Conservation (phyloP, 1,140 invertebrate species). For the Frieseomelitta varia region DNA sequence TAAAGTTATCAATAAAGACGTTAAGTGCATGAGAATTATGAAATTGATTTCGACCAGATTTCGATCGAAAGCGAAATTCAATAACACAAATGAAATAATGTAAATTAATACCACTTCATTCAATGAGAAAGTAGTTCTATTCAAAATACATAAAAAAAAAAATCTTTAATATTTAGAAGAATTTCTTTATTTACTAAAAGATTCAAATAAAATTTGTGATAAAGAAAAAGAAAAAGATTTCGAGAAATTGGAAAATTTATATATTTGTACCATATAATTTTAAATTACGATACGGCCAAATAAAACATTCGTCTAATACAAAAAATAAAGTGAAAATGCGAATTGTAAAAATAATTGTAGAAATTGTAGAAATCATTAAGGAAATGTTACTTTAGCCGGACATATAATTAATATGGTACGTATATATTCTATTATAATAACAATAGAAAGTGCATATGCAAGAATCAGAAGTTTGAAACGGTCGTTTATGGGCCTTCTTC, state of each 20-base stretch:
- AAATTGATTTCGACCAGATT: too few species aligned
- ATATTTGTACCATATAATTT: too few species aligned
- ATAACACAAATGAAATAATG: accelerated
- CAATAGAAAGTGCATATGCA: constrained; percentile 65
- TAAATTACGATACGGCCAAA: too few species aligned
- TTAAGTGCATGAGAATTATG: background rate
- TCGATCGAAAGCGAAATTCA: background rate
- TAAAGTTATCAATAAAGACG: background rate
- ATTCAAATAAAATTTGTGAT: too few species aligned
- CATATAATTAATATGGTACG: background rate
- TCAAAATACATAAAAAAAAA: too few species aligned
- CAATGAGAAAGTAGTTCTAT: too few species aligned
- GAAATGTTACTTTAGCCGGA: too few species aligned
- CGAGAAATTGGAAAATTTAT: too few species aligned
- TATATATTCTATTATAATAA: background rate
- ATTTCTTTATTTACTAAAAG: too few species aligned
- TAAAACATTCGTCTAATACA: background rate
- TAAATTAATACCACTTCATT: too few species aligned
- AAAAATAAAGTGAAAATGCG: background rate
- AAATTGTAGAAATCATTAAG: background rate
- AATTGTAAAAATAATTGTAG: background rate
- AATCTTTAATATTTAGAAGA: too few species aligned
- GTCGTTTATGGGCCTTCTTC: constrained; percentile 9
- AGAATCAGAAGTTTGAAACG: constrained; percentile 49
- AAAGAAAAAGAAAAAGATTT: too few species aligned